Evolutionary conservation across 2,888 invertebrate species (phyloP), one percentile per base, ranked within the genome.

Genomic region (Pterobdella sp.): DNA sequence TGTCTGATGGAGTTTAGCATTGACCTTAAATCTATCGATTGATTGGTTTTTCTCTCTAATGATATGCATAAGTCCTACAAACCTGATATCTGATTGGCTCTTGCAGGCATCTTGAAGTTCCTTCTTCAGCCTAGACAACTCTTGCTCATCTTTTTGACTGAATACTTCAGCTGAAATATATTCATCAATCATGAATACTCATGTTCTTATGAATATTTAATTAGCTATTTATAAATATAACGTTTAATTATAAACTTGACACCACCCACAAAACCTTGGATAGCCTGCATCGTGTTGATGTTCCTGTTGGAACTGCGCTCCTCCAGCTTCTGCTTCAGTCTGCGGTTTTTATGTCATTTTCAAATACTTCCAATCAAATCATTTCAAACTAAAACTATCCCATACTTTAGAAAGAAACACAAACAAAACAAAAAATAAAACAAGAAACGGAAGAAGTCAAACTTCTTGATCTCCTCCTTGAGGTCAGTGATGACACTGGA

Each of bases 41-140:
- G n/a, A n/a, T n/a, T n/a, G n/a, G n/a, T n/a, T n/a, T n/a, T n/a
- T n/a, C n/a, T n/a, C n/a, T n/a, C n/a, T n/a, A n/a, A n/a, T n/a
- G n/a, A n/a, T n/a, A n/a, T n/a, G n/a, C n/a, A n/a, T n/a, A n/a
- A n/a, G n/a, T n/a, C n/a, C n/a, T n/a, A n/a, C n/a, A n/a, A n/a
- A 69, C 78, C 94, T 87, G 49, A 94, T 85, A 76, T 92, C 89
- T 93, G 94, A 94, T 84, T 94, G 94, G 78, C 92, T 93, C 80
- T 92, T 91, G 82, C 94, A 94, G 0, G 91, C 91, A 0, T 90
- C 88, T 2, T 94, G 90, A 65, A 94, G 91, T 79, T 93, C 90
- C 79, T 93, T 92, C 56, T 93, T 88, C 32, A 94, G 84, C 69
- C 82, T 82, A 73, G 82, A 82, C 76, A 86, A 77, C 74, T 81